Base-by-base conservation (phyloP, 2,113 vertebrate species). In the Eulemur rufifrons region DNA sequence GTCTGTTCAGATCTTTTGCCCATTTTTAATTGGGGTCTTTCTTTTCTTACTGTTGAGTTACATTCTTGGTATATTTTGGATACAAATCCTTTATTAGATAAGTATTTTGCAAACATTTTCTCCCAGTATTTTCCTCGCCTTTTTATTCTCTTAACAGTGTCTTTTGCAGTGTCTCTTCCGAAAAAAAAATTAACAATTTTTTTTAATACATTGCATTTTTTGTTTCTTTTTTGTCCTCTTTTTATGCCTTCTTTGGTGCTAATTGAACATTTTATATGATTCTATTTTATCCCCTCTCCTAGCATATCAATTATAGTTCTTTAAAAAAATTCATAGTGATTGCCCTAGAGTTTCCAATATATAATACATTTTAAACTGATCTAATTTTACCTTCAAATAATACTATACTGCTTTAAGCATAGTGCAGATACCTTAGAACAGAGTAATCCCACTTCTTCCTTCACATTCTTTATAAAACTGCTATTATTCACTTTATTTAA, bases 401-500 rank as follows among this genome's bases (percentile, higher is more conserved):
- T 37, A 85, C 69, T 42, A 85, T 64, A 64, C 47, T 47, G n/a
- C 6, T 77, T 74, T 64, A 45, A 74, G 37, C 27, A 34, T 37
- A 34, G 23, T 66, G 14, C 29, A 74, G 25, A 47, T 89, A 64
- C 21, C 17, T 66, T 47, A 81, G 52, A 45, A 61, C 42, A 83
- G 68, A 89, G 29, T 94, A 84, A 76, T 64, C 13, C 47, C 15
- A 84, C 37, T 76, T 83, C 32, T 66, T 64, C 23, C 32, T 47
- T 56, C 17, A 8, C 12, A 77, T 76, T 76, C 50, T 83, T 89
- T 76, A 37, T 90, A 76, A 78, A 13, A 50, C 68, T 84, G 54
- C 39, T 85, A 69, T 90, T 77, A 39, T 61, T 87, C 25, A 68
- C 59, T 86, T 86, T 21, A 93, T 29, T 93, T 93, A 47, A 86